These are phyloP conservation scores for Peromyscus leucopus DNA, from an alignment of 2,113 vertebrate genomes.

Conservation along the genomic window DNA sequence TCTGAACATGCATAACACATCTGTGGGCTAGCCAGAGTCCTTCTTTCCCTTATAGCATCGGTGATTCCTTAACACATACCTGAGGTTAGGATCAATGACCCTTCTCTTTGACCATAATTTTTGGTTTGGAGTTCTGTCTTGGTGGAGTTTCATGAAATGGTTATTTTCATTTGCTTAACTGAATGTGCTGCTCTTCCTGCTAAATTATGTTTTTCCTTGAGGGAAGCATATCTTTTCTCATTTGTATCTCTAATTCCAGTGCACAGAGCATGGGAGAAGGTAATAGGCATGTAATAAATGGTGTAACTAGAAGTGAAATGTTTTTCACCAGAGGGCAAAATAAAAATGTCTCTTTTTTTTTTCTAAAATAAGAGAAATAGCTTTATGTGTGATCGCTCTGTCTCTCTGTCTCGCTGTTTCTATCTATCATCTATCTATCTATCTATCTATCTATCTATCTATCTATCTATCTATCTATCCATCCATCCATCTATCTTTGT, in stretches of 20 bases:
- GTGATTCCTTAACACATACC: not conserved
- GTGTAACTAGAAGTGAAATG: not conserved
- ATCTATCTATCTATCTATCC: not conserved
- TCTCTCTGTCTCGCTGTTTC: too few relatives aligned
- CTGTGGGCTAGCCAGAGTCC: not conserved
- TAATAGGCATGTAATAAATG: slow-evolving; percentile 2
- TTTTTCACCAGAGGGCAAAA: not conserved
- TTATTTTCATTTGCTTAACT: slow-evolving; percentile 4
- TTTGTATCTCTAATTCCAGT: not conserved
- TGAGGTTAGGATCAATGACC: not conserved
- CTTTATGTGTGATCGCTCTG: too few relatives aligned
- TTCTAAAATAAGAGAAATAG: not conserved
- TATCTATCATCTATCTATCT: not conserved
- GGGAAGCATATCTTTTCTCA: not conserved
- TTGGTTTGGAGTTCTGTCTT: not conserved
- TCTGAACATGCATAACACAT: not conserved
- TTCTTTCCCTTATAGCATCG: not conserved
- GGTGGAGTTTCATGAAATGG: not conserved
- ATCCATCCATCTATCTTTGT: not conserved
- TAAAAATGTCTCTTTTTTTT: not conserved
- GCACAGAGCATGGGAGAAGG: not conserved
- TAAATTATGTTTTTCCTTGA: not conserved
- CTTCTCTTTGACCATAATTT: not conserved
- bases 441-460: not conserved
- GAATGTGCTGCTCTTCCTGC: not conserved